Base-by-base conservation (phyloP, 2,797 vertebrate genomes). In the Enteromius radiatus region DNA sequence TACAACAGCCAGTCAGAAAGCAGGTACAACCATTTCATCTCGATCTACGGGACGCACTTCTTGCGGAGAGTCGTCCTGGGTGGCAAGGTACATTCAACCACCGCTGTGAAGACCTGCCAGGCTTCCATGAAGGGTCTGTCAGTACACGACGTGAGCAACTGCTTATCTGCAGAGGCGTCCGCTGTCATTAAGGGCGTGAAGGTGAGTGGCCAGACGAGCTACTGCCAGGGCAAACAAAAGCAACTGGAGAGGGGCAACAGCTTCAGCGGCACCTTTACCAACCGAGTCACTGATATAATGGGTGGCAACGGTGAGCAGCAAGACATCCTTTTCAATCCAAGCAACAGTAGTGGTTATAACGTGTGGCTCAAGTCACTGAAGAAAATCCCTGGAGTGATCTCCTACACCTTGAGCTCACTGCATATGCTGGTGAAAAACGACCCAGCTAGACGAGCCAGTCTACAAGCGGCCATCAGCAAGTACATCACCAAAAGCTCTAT, bases 41-140 rank as follows among this genome's bases (percentile, higher is more conserved):
- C 86, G 21, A 78, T 76, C 80, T 96, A 92, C 0, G 94, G 95
- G 19, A 96, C 95, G 43, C 95, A 96, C 86, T 95, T 90, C 38
- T 91, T 94, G 47, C 84, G 65, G 0, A 86, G 86, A 5, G 88
- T 93, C 54, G 38, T 90, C 3, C 89, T 96, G 11, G 95, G 94
- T 0, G 95, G 95, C 4, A 84, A 33, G 0, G 23, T 91, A 17
- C 76, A 78, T 0, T 89, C 92, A 41, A 88, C 93, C 76, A 96
- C 94, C 0, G 95, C 94, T 0, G 69, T 96, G 31, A 88, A 87
- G 21, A 94, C 92, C 26, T 96, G 95, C 0, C 2, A 93, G 85
- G 67, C 91, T 3, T 17, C 91, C 19, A 81, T 95, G 87, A 84
- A 84, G 0, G 91, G 92, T 14, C 63, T 92, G 28, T 89, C 88